These are phyloP conservation scores for Thinocorus orbignyianus DNA, from an alignment of 2,113 vertebrate species.

Conservation along the genomic window DNA sequence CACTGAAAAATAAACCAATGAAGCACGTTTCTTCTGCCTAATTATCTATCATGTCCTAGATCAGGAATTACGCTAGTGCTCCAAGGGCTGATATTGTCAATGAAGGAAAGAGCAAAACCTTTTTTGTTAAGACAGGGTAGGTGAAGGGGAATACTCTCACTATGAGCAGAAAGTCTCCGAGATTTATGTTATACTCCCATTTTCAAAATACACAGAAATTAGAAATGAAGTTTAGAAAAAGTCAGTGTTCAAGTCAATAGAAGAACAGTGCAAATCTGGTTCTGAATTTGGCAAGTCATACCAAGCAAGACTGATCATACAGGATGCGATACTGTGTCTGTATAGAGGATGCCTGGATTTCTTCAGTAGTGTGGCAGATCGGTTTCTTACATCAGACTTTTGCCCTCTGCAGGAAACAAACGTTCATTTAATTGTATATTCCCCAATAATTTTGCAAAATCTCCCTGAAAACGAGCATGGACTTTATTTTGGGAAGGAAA, in stretches of 20 bases:
- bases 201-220: background rate
- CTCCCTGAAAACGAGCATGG: background rate
- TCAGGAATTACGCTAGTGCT: background rate
- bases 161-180: background rate
- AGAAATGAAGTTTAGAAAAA: background rate
- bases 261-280: background rate
- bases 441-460: background rate
- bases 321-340: background rate
- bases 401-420: background rate
- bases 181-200: background rate
- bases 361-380: background rate
- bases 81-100: background rate
- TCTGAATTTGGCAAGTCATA: background rate
- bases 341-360: background rate
- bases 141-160: background rate
- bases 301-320: background rate
- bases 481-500: background rate
- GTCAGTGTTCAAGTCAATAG: background rate
- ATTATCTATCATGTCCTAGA: rapidly evolving
- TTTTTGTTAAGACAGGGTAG: background rate
- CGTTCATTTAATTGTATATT: background rate
- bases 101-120: background rate
- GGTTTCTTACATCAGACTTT: background rate
- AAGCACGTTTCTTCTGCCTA: background rate
- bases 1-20: background rate